These are phyloP conservation scores for Sebastolobus alascanus DNA, from an alignment of 2,797 vertebrate species.

Conservation along the genomic window DNA sequence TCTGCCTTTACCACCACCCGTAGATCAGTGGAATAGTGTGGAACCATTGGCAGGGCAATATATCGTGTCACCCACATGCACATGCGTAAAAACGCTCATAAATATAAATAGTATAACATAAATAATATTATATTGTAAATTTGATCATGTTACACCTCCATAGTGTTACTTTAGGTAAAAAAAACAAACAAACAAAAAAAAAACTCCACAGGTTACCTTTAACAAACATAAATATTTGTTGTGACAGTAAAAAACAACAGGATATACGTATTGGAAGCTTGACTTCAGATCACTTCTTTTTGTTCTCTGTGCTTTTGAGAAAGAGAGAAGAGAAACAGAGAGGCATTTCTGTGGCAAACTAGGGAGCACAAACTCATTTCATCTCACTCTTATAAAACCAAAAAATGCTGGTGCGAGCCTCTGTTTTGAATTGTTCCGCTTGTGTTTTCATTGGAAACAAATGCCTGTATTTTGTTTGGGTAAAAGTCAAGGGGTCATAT, in stretches of 20 bases:
- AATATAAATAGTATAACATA: background rate
- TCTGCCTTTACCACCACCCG: background rate
- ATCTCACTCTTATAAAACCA: constrained; percentile 39
- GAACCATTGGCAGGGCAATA: background rate
- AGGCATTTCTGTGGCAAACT: constrained; percentile 40
- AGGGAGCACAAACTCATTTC: constrained; percentile 42
- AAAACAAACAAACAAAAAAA: background rate
- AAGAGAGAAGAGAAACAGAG: constrained; percentile 35
- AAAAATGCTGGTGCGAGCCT: constrained; percentile 52
- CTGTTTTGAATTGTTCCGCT: constrained; percentile 68
- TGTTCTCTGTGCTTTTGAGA: constrained; percentile 24
- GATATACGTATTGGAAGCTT: background rate
- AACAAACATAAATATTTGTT: background rate
- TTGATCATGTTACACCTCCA: background rate
- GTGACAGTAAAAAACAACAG: background rate
- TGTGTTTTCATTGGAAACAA: constrained; percentile 73
- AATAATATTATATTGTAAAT: background rate
- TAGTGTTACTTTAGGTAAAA: background rate
- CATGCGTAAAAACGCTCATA: background rate
- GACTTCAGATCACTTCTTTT: background rate
- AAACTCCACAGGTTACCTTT: background rate
- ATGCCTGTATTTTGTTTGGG: constrained; percentile 62
- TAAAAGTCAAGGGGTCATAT: constrained; percentile 57
- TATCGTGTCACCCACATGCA: background rate
- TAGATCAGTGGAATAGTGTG: background rate